Conservation (phyloP, 2,888 invertebrate species). For the Pardosa pseudoannulata region DNA sequence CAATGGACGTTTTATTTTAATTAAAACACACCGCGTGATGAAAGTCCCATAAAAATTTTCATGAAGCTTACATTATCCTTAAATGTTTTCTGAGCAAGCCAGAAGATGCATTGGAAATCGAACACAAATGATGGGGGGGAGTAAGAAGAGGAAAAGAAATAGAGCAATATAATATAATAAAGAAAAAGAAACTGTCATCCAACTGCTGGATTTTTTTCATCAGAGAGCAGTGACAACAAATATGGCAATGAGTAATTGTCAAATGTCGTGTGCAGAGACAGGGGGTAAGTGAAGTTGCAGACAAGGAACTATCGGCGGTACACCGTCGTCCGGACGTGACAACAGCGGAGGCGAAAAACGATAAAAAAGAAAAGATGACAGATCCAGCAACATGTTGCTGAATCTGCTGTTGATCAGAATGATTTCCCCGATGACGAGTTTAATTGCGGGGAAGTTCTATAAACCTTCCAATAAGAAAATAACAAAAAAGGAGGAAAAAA, state of each 20-base stretch:
- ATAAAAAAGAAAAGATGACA: neutral
- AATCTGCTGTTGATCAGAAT: no score
- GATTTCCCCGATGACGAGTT: neutral
- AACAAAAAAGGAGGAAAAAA: no score
- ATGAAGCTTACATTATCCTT: no score
- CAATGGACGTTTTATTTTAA: no score
- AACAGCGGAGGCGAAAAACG: neutral
- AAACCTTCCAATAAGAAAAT: neutral
- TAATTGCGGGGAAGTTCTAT: neutral
- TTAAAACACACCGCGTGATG: no score
- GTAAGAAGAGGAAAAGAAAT: neutral
- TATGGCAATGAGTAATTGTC: neutral
- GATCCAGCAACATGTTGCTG: neutral
- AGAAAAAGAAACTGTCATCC: neutral
- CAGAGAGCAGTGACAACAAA: neutral
- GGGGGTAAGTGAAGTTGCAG: neutral
- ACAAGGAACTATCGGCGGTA: neutral
- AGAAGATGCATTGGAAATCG: no score
- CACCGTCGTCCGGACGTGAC: neutral
- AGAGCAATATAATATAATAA: no score
- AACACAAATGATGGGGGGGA: no score
- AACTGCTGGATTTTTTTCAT: neutral
- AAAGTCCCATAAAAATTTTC: no score
- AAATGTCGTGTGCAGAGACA: neutral
- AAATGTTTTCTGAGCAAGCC: no score